Conservation (phyloP, 2,113 vertebrate genomes). For the Pitta sordida region DNA sequence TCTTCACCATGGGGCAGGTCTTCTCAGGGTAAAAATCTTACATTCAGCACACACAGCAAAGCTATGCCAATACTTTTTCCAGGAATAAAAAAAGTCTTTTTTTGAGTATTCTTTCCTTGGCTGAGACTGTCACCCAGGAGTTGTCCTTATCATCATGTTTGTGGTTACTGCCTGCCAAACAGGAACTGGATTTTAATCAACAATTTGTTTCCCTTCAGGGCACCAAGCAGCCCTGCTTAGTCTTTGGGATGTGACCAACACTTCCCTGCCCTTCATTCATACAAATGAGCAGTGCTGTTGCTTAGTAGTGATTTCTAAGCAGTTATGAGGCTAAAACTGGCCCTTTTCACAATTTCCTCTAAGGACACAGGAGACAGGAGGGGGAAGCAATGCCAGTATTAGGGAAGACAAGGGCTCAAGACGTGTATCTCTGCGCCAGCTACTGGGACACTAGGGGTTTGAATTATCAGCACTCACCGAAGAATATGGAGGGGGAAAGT, state of each 20-base stretch:
- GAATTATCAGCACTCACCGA: neutral
- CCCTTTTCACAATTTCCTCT: neutral
- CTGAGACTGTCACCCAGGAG: constrained; percentile 27
- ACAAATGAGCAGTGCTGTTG: constrained; percentile 22
- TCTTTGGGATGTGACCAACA: constrained; percentile 46
- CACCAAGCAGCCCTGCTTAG: constrained; percentile 30
- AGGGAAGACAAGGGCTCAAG: neutral
- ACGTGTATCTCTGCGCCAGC: neutral
- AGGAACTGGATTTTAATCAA: constrained; percentile 63
- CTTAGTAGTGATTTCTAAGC: constrained; percentile 6
- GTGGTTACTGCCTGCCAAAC: constrained; percentile 37
- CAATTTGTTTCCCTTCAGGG: constrained; percentile 49
- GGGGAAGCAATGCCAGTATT: neutral
- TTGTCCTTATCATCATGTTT: neutral
- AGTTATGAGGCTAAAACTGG: neutral
- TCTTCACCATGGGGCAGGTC: neutral
- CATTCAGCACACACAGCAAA: neutral
- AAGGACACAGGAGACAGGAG: neutral
- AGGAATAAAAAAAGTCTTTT: neutral
- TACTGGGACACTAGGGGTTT: neutral
- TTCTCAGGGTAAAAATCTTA: neutral
- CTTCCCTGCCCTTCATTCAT: constrained; percentile 3
- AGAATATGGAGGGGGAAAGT: neutral
- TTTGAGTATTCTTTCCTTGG: neutral
- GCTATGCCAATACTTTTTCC: neutral